Conservation (phyloP, 1,140 invertebrate genomes). For the Bombus pyrosoma region DNA sequence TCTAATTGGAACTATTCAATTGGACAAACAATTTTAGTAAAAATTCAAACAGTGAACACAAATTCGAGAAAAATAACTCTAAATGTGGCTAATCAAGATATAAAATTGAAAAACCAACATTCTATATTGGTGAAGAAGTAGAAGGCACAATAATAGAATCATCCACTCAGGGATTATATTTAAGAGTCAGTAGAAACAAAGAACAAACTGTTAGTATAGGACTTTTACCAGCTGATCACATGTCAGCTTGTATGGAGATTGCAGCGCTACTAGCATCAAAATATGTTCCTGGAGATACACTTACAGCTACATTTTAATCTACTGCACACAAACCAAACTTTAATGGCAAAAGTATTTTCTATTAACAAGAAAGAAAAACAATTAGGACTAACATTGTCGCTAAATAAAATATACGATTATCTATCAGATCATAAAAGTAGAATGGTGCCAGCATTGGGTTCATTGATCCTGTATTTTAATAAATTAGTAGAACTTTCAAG, state of each 20-base stretch:
- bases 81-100: slow-evolving; percentile 69
- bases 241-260: too few species aligned
- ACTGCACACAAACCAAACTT: slow-evolving; percentile 66
- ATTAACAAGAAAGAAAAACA: slow-evolving; percentile 57
- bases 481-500: slow-evolving; percentile 70
- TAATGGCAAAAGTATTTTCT: slow-evolving; percentile 69
- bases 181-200: slow-evolving; percentile 60
- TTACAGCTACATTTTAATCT: slow-evolving; percentile 67
- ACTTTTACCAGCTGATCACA: too few species aligned
- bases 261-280: too few species aligned
- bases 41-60: slow-evolving; percentile 77
- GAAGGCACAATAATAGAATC: slow-evolving; percentile 71
- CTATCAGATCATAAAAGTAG: slow-evolving; percentile 48
- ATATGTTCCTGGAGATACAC: slow-evolving; percentile 67
- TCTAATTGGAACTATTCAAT: slow-evolving; percentile 82
- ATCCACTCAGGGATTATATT: slow-evolving; percentile 67
- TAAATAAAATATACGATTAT: slow-evolving; percentile 22
- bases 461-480: slow-evolving; percentile 70
- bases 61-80: slow-evolving; percentile 78
- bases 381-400: slow-evolving; percentile 59
- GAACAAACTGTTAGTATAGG: too few species aligned
- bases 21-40: slow-evolving; percentile 85
- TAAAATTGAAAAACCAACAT: slow-evolving; percentile 27
- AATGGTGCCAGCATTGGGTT: slow-evolving; percentile 67
- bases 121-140: slow-evolving; percentile 70